Base-by-base conservation (phyloP, 2,797 vertebrate genomes). In the Lepilemur septentrionalis region DNA sequence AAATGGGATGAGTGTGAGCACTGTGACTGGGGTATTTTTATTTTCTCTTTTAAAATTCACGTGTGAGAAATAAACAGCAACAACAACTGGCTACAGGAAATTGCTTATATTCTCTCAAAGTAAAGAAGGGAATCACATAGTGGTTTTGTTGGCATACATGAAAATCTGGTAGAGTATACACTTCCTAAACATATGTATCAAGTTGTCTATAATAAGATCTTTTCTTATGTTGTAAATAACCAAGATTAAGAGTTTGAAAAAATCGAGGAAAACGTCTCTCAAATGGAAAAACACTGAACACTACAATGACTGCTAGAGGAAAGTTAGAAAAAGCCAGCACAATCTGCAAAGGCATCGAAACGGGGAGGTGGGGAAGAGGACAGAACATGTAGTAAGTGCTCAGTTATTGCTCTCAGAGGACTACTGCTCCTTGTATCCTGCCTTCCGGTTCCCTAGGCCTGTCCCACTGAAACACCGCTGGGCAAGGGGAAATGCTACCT, bases 11-110 rank as follows among this genome's bases (percentile, higher is more conserved):
- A 48, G 46, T 20, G 30, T 32, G 46, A 72, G 65, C 11, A 52
- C 23, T 3, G 15, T 50, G 32, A 25, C 20, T 46, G 50, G 5
- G 43, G 30, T 25, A 61, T 75, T 95, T 80, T 72, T 76, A 92
- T 82, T 84, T 76, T 81, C n/a, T 82, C 63, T 95, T 85, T 93
- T 76, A 75, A 91, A 73, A 86, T 83, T 32, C 48, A 89, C 25
- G 23, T 61, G n/a, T 67, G 32, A 61, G 43, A 93, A 50, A 67
- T 35, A 67, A 86, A 59, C 11, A 92, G 46, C 48, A n/a, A 72
- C 30, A n/a, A 55, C 5, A 32, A 76, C 17, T 41, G 50, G 73
- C 18, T 50, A 52, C 1, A 28, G 20, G 17, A 85, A 72, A 55
- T 30, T 65, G 23, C 50, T 48, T 70, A 13, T 69, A 20, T 81